Base-by-base conservation (phyloP, 2,797 vertebrate species). In the Carapus acus region DNA sequence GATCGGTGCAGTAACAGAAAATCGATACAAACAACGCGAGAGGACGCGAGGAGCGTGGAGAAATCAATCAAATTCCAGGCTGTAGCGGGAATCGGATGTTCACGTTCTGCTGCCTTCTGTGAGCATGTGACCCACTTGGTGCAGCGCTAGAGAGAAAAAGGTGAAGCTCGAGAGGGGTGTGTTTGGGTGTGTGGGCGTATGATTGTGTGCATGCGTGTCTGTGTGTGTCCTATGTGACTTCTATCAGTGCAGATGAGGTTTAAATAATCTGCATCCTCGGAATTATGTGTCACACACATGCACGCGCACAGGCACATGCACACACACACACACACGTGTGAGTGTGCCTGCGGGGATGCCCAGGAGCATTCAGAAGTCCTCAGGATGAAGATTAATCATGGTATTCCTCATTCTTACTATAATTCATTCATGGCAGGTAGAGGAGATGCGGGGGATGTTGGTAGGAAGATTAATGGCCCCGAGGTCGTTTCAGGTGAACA, bases 21-120 rank as follows among this genome's bases (percentile, higher is more conserved):
- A 84, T 85, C 76, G 7, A 86, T 83, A 67, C 50, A 69, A 16
- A 74, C 68, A 65, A 73, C 54, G 64, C 71, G 38, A 29, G 23
- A 37, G 49, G 46, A 55, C 52, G 62, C n/a, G 56, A 71, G 68
- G 51, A 54, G 74, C 47, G 27, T 46, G 54, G 46, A 59, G 66
- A 79, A 80, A 83, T 82, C 80, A 73, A 80, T 84, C 33, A 15
- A 60, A 69, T 37, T 51, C 52, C 41, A 40, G 24, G 37, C 62
- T 47, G n/a, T 56, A 57, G 57, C 65, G 59, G 65, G 64, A 36
- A 45, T 22, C 20, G 49, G 23, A 38, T 29, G 39, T 18, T 53
- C n/a, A 42, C 23, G 27, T 39, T 61, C 44, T 40, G 21, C 43
- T 1, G 4, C 8, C 9, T 18, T 37, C 20, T 8, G 18, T 34